Evolutionary conservation across 2,888 invertebrate species (phyloP).

Genomic region (Hesperia comma): DNA sequence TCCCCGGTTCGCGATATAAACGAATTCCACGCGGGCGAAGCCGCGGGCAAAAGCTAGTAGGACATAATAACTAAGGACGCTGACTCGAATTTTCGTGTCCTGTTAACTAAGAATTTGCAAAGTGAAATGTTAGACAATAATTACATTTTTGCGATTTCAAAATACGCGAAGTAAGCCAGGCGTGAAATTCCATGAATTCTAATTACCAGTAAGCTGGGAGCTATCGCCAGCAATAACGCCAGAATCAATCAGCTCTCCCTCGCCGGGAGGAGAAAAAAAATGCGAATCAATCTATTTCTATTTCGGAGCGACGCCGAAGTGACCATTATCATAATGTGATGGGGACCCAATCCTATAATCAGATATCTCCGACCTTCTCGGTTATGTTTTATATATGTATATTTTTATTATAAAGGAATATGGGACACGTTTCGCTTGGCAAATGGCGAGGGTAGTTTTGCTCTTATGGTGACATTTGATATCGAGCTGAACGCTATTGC

Average conservation of each 20-base stretch:
- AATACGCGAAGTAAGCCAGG: not conserved
- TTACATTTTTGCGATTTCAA: not conserved
- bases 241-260: slow-evolving; percentile 62
- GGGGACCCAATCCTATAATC: slow-evolving; percentile 74
- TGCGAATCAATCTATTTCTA: slow-evolving; percentile 78
- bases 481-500: slow-evolving; percentile 39
- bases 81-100: no score
- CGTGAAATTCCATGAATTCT: slow-evolving; percentile 34
- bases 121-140: not conserved
- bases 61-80: no score
- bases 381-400: slow-evolving; percentile 65
- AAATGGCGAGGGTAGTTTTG: slow-evolving; percentile 61
- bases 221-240: slow-evolving; percentile 52
- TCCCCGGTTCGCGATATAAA: no score
- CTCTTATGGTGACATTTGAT: slow-evolving; percentile 44
- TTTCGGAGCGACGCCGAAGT: slow-evolving; percentile 68
- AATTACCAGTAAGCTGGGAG: slow-evolving; percentile 57
- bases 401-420: slow-evolving; percentile 67
- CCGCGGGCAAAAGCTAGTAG: no score
- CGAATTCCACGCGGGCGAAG: no score
- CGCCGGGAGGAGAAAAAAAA: slow-evolving; percentile 57
- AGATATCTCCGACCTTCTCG: slow-evolving; percentile 69
- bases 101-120: no score
- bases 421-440: slow-evolving; percentile 55
- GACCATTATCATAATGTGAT: slow-evolving; percentile 75